Base-by-base conservation (phyloP, 2,888 invertebrate genomes). In the Cephus runcator region DNA sequence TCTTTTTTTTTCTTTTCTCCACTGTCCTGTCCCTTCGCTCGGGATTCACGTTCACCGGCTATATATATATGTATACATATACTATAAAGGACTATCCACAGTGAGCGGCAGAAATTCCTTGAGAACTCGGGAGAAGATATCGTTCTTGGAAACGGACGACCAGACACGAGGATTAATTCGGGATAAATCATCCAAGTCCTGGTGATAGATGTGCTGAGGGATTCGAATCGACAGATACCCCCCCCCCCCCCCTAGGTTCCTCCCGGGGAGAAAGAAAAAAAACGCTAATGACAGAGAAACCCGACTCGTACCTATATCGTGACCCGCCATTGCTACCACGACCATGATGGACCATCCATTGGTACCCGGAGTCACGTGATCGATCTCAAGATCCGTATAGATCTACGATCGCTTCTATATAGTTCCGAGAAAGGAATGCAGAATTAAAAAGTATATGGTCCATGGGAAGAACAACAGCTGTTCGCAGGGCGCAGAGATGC, bases 191-290 rank as follows among this genome's bases (percentile, higher is more conserved):
- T 76, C 69, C 73, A 36, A 71, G 73, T 56, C 31, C 73, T 34
- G 15, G 76, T 78, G 78, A 78, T 78, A 69, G 76, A 78, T 78
- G 78, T 71, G 73, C 56, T 30, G 34, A 56, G 76, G 76, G 69
- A 78, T 78, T 76, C 78, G 76, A 36, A 76, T 73, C 69, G 78
- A 73, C 78, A 76, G 71, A 11, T 34, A 34, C 34, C 34, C 34
- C 34, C 9, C 0, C 34, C 9, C 0, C 0, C 34, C 31, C 30
- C 30, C 9, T 71, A 1, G 31, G 4, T 33, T 30, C 15, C 71
- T 15, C 12, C 11, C 11, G 31, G 4, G 9, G 4, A n/a, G 1
- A 9, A 3, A 15, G 1, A 12, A 23, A 12, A 15, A 33, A 12
- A 71, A 71, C 71, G 31, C 15, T 71, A 71, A 71, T 71, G 31